These are phyloP conservation scores for Myiagra hebetior DNA, from an alignment of 2,113 vertebrate species.

Conservation along the genomic window DNA sequence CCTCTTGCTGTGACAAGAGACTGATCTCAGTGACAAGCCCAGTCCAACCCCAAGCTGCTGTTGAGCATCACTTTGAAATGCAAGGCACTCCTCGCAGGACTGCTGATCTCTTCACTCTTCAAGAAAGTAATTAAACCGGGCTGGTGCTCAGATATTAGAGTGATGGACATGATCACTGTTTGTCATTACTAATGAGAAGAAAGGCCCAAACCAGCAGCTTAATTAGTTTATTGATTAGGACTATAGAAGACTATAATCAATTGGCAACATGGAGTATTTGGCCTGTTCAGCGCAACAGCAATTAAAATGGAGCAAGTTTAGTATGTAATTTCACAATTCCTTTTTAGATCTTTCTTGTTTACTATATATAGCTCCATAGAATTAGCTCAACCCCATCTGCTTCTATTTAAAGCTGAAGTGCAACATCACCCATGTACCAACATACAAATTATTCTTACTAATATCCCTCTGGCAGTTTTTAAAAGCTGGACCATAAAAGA, in stretches of 20 bases:
- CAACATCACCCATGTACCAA: conserved; percentile 56
- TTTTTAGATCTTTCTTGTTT: conserved; percentile 65
- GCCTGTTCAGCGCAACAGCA: conserved; percentile 45
- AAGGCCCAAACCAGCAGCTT: conserved; percentile 53
- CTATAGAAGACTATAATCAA: conserved; percentile 57
- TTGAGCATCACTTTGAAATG: conserved; percentile 7
- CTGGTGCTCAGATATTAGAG: conserved; percentile 40
- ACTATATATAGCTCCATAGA: conserved; percentile 65
- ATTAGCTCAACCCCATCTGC: conserved; percentile 65
- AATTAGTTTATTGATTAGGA: conserved; percentile 68
- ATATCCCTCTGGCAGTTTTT: conserved; percentile 62
- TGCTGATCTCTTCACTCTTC: conserved; percentile 16
- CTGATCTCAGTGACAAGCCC: neutral
- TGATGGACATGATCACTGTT: conserved; percentile 58
- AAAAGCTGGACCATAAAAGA: conserved; percentile 62
- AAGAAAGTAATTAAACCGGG: conserved; percentile 44
- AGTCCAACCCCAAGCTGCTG: neutral
- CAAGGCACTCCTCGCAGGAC: neutral
- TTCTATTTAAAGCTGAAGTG: conserved; percentile 68
- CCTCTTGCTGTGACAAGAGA: neutral
- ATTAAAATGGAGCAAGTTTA: conserved; percentile 61
- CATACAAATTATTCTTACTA: conserved; percentile 67
- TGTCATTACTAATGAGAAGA: conserved; percentile 58
- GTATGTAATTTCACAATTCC: conserved; percentile 64
- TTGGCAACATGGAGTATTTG: conserved; percentile 56